Evolutionary conservation across 2,888 invertebrate genomes (phyloP).

Genomic region (Conus canariensis): DNA sequence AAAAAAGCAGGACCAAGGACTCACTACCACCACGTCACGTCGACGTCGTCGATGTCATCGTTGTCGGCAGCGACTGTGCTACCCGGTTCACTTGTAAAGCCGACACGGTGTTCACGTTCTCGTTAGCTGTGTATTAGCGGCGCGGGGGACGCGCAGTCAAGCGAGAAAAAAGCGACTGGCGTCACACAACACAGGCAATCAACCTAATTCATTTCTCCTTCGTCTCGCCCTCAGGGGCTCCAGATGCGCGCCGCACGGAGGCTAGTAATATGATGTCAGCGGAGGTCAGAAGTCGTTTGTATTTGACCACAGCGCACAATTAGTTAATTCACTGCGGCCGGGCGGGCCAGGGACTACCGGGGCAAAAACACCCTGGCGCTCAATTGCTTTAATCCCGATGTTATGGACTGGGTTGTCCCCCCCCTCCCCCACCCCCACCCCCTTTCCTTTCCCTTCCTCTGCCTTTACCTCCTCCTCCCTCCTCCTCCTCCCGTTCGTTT

Average conservation of each 20-base stretch:
- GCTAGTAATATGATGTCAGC: constrained; percentile 22
- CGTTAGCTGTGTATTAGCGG: not conserved
- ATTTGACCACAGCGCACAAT: constrained; percentile 35
- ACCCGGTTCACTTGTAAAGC: too few species aligned
- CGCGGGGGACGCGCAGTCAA: not conserved
- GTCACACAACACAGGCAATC: constrained; percentile 15
- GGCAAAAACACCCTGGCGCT: not conserved
- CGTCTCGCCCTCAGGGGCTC: not conserved
- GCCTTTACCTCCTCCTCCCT: not conserved
- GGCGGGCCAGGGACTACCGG: not conserved
- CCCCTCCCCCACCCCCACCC: not conserved
- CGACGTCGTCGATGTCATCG: too few species aligned
- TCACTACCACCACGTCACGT: too few species aligned
- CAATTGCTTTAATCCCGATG: constrained; percentile 17
- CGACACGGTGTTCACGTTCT: too few species aligned
- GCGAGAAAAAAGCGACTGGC: not conserved
- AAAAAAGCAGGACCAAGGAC: too few species aligned
- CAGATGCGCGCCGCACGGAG: not conserved
- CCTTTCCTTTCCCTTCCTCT: not conserved
- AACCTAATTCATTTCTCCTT: constrained; percentile 28
- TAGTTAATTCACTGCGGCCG: constrained; percentile 28
- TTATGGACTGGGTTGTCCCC: constrained; percentile 23
- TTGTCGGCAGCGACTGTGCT: too few species aligned
- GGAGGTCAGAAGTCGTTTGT: constrained; percentile 30
- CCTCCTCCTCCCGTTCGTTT: not conserved